Evolutionary conservation across 2,113 vertebrate species (phyloP).

Genomic region (Forbesichthys agassizii): DNA sequence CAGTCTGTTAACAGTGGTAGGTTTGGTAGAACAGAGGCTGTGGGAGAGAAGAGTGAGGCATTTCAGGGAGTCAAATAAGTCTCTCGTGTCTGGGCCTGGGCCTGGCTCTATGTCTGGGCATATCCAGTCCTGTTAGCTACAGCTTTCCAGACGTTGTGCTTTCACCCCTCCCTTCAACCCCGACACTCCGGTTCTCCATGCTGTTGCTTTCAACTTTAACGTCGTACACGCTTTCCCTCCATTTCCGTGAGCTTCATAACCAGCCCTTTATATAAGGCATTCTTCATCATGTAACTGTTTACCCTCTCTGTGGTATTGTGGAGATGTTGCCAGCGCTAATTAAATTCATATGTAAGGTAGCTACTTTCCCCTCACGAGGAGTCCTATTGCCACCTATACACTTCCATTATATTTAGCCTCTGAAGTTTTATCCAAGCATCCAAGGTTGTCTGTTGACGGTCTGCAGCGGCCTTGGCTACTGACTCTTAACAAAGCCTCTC

Average conservation of each 20-base stretch:
- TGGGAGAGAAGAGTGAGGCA: constrained; percentile 52
- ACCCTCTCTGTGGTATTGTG: constrained; percentile 57
- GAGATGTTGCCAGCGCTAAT: constrained; percentile 65
- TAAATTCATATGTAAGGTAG: constrained; percentile 52
- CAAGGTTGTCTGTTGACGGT: constrained; percentile 6
- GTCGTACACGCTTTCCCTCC: constrained; percentile 11
- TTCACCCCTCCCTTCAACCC: constrained; percentile 20
- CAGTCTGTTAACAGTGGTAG: background rate
- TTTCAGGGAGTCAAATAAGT: constrained; percentile 58
- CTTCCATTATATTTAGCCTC: background rate
- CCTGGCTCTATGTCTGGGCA: constrained; percentile 71
- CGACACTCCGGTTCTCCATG: constrained; percentile 43
- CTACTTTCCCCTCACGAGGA: constrained; percentile 23
- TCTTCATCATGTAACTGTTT: constrained; percentile 58
- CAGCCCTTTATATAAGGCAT: constrained; percentile 45
- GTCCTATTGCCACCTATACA: constrained; percentile 19
- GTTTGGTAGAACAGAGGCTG: constrained; percentile 35
- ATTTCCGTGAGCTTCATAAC: constrained; percentile 39
- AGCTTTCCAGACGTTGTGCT: constrained; percentile 58
- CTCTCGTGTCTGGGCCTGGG: constrained; percentile 73
- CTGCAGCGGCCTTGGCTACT: constrained; percentile 14
- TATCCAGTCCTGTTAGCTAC: constrained; percentile 70
- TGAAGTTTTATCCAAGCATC: constrained; percentile 3
- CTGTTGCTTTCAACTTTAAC: constrained; percentile 17
- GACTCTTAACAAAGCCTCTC: background rate